These are phyloP conservation scores for Periparus ater DNA, from an alignment of 2,797 vertebrate species.

Conservation along the genomic window DNA sequence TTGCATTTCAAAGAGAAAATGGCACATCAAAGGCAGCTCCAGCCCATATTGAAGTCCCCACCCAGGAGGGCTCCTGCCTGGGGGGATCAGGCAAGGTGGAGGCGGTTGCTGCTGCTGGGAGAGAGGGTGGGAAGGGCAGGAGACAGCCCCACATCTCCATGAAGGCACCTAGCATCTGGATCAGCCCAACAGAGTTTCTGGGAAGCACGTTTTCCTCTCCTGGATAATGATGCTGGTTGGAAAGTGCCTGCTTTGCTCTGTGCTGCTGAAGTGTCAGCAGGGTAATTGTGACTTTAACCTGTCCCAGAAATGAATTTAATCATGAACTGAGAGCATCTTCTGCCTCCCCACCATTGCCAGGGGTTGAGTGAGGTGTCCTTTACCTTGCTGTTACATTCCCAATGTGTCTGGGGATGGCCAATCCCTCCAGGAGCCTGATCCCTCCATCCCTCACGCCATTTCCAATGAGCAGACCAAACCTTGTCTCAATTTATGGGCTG, in stretches of 20 bases:
- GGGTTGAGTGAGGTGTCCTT: background rate
- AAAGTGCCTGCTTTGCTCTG: background rate
- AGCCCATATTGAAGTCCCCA: conserved; percentile 15
- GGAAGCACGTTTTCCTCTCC: background rate
- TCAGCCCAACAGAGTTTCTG: background rate
- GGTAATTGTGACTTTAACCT: background rate
- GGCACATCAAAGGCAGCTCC: conserved; percentile 32
- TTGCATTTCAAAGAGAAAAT: conserved; percentile 64
- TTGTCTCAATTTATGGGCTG: background rate
- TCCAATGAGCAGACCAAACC: background rate
- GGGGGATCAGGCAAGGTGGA: background rate
- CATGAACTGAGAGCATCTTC: background rate
- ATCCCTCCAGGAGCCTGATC: background rate
- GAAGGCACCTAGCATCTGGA: background rate
- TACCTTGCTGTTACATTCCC: background rate
- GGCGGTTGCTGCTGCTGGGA: background rate
- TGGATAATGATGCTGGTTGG: accelerated
- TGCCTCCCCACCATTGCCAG: background rate
- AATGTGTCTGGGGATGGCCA: accelerated
- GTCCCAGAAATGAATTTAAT: background rate
- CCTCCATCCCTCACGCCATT: accelerated
- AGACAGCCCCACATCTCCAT: background rate
- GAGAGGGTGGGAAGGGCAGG: background rate
- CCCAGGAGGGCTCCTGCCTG: conserved; percentile 39
- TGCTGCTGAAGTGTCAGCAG: background rate